Base-by-base conservation (phyloP, 2,797 vertebrate genomes). In the Gouania willdenowi region DNA sequence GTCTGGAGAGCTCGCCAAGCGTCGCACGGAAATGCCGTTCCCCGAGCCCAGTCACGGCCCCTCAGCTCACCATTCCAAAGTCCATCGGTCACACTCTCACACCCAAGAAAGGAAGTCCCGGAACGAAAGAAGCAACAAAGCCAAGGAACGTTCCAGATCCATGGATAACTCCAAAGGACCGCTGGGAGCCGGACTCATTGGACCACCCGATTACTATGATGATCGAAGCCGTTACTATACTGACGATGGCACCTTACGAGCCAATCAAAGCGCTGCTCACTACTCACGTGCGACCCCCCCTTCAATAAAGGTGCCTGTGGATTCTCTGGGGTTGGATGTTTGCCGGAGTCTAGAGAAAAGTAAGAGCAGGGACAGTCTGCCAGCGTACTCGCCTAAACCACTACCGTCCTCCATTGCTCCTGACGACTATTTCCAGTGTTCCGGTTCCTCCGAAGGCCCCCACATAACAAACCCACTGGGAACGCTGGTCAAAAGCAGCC, bases 161-260 rank as follows among this genome's bases (percentile, higher is more conserved):
- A 97, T 98, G 96, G 96, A 98, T 74, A 98, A 97, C 65, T 95
- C 95, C 33, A 98, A 98, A 72, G 94, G 95, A 26, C 92, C 89
- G 2, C 82, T 97, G 26, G 93, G 93, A 40, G 84, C 56, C 0
- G 76, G 89, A 25, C 75, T 92, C 37, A 88, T 94, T 13, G 93
- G 92, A 50, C 91, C 91, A 0, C 88, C 92, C 0, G 92, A 97
- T 56, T 95, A 98, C 66, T 88, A 90, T 25, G 93, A 94, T 1
- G 94, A 97, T 33, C 89, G 92, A 46, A 92, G 87, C 78, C 93
- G 93, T 23, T 91, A 94, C 49, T 97, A 93, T 41, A 90, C 92
- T 1, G 95, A 98, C 0, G 94, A 98, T 35, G 91, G 93, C 71
- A 98, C 94, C 30, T 84, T 98, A 75, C 84, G 95, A 68, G 75